These are phyloP conservation scores for Dendrolimus houi DNA, from an alignment of 2,888 invertebrate species.

Conservation along the genomic window DNA sequence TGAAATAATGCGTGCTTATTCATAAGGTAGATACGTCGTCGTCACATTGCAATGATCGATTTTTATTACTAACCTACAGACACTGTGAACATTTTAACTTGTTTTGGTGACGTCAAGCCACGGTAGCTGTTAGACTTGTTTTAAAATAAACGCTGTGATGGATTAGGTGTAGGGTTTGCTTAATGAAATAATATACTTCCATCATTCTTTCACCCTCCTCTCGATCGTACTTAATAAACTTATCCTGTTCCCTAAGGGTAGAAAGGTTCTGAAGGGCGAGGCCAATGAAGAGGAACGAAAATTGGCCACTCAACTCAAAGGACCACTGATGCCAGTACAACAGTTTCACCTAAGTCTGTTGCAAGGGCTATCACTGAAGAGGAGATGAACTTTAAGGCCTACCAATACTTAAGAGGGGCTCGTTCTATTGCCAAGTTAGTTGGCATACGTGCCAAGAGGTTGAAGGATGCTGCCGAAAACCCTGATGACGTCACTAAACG, in stretches of 20 bases:
- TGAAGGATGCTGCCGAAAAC: constrained; percentile 96
- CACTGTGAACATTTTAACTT: background rate
- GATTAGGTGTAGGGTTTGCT: background rate
- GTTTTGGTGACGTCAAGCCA: background rate
- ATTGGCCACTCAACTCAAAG: constrained; percentile 90
- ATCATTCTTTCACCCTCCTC: no score
- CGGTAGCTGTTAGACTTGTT: background rate
- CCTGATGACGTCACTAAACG: constrained; percentile 89
- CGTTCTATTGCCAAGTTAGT: constrained; percentile 92
- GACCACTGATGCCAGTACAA: constrained; percentile 90
- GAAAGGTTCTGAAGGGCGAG: constrained; percentile 88
- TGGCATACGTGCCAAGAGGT: constrained; percentile 94
- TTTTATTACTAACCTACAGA: no score
- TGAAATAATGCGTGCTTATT: no score
- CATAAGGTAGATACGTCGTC: no score
- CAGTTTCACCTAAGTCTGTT: constrained; percentile 86
- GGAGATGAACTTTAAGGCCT: constrained; percentile 95
- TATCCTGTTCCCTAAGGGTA: no score
- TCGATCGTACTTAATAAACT: no score
- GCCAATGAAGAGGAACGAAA: constrained; percentile 94
- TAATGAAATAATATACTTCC: background rate
- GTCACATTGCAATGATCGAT: no score
- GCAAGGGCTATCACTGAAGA: constrained; percentile 91
- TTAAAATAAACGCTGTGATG: background rate
- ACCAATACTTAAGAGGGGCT: constrained; percentile 90